These are phyloP conservation scores for Buceros bicornis DNA, from an alignment of 2,797 vertebrate genomes.

Conservation along the genomic window DNA sequence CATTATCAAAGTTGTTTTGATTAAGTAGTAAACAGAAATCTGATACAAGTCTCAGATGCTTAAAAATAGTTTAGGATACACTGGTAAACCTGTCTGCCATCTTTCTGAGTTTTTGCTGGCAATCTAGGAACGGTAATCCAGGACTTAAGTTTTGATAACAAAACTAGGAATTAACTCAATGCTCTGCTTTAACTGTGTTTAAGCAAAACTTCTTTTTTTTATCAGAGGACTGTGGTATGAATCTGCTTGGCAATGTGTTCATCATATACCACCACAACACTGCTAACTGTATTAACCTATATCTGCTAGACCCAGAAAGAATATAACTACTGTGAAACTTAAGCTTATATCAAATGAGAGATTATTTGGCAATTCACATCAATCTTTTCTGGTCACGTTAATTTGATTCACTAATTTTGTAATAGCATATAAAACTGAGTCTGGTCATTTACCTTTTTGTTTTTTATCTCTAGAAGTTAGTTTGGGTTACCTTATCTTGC, in stretches of 20 bases:
- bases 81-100: not conserved
- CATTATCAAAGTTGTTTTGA: not conserved
- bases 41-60: not conserved
- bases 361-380: not conserved
- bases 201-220: not conserved
- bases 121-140: not conserved
- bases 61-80: not conserved
- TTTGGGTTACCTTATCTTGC: not conserved
- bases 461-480: not conserved
- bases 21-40: not conserved
- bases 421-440: not conserved
- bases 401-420: not conserved
- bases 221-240: not conserved
- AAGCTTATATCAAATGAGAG: not conserved
- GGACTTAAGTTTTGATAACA: not conserved
- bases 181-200: not conserved
- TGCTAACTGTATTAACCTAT: not conserved
- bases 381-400: not conserved
- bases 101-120: not conserved
- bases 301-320: not conserved
- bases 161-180: not conserved
- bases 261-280: rapidly evolving
- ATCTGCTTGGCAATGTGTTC: not conserved
- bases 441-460: not conserved
- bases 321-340: not conserved